Conservation (phyloP, 2,797 vertebrate species). For the Rhinatrema bivittatum region DNA sequence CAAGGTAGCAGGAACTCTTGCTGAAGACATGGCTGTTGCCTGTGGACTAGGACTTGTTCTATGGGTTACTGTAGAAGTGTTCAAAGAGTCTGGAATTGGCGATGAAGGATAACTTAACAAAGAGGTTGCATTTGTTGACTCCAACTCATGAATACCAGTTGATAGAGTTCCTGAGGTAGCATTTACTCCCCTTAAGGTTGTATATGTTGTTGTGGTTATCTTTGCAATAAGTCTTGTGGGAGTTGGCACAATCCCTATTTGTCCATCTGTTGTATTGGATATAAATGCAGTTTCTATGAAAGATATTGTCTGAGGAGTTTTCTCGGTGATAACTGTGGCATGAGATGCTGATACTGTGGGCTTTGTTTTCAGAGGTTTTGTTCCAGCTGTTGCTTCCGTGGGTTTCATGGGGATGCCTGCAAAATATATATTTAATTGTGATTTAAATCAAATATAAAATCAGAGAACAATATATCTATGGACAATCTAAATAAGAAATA, state of each 20-base stretch:
- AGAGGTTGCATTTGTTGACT: constrained; percentile 4
- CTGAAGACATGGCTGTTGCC: constrained; percentile 12
- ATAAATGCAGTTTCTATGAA: constrained; percentile 6
- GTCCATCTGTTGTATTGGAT: not conserved
- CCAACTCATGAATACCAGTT: constrained; percentile 17
- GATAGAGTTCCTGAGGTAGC: not conserved
- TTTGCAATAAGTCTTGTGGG: not conserved
- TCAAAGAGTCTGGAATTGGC: constrained; percentile 22
- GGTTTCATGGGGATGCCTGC: constrained; percentile 51
- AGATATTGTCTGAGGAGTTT: constrained; percentile 22
- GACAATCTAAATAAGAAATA: no score
- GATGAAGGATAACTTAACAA: constrained; percentile 20
- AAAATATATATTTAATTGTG: constrained; percentile 14
- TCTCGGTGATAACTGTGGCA: not conserved
- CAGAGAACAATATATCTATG: constrained; percentile 2
- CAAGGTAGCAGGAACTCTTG: constrained; percentile 21
- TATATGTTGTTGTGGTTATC: constrained; percentile 9
- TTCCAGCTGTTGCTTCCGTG: constrained; percentile 23
- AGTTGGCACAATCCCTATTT: not conserved
- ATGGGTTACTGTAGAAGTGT: constrained; percentile 19
- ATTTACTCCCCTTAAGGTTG: constrained; percentile 12
- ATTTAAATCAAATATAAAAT: not conserved
- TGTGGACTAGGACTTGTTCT: constrained; percentile 10
- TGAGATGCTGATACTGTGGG: constrained; percentile 14
- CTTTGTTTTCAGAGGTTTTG: constrained; percentile 7